Percentiles rank a stretch among this genome's conserved stretches.
Conservation (phyloP, 2,113 vertebrate genomes). For the Panthera leo region DNA sequence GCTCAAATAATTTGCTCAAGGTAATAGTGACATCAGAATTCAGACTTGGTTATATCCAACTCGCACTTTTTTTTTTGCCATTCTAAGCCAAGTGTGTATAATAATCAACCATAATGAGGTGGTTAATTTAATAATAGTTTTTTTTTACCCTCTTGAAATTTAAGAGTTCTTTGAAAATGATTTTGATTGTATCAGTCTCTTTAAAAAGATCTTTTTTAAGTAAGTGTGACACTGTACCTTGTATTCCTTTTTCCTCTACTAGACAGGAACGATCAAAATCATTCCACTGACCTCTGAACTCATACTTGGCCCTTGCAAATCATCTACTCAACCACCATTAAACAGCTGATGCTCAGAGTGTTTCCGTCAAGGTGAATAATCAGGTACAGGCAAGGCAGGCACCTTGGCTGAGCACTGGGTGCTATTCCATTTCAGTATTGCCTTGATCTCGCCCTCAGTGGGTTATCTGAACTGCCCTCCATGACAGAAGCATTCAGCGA, state of each 20-base stretch:
- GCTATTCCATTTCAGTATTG: rapidly evolving
- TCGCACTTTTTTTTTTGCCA: background rate
- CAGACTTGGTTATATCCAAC: background rate
- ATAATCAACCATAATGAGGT: background rate
- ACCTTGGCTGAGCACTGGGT: rapidly evolving
- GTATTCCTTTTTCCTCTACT: background rate
- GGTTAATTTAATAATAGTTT: background rate
- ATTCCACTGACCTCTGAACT: background rate
- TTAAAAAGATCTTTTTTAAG: background rate
- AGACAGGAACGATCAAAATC: background rate
- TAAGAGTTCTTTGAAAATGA: background rate
- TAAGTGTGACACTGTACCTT: background rate
- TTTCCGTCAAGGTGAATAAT: rapidly evolving
- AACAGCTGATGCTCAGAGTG: background rate
- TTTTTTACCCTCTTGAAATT: background rate
- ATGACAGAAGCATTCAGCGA: background rate
- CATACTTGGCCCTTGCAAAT: background rate
- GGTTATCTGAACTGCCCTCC: background rate
- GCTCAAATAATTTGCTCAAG: background rate
- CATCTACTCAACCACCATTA: background rate
- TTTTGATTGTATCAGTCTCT: background rate
- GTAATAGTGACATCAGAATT: background rate
- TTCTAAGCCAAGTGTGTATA: background rate
- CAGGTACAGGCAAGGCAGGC: rapidly evolving
- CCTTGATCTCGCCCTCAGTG: no score